phyloP scores from a whole-genome alignment of 92 coral and sea anemone species.

The Zoanthus solanderi region DNA sequence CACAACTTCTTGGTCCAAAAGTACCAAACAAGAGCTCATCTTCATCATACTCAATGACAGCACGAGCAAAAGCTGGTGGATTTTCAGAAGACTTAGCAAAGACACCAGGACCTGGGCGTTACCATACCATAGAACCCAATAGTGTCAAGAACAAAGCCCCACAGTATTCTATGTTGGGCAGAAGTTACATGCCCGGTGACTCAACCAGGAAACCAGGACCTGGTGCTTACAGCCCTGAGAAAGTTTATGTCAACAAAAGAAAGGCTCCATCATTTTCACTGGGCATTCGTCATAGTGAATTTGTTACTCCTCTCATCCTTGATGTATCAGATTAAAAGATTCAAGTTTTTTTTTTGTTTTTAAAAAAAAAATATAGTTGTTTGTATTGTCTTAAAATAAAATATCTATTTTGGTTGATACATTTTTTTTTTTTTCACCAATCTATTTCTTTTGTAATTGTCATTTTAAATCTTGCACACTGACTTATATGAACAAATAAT shows the following conservation, averaged over 20 bases:
- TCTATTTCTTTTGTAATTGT: too few species aligned
- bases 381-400: background rate
- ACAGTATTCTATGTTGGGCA: slow-evolving; percentile 79
- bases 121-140: slow-evolving; percentile 73
- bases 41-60: slow-evolving; percentile 96
- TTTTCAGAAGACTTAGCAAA: slow-evolving; percentile 97
- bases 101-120: slow-evolving; percentile 96
- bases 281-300: slow-evolving; percentile 98
- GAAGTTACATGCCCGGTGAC: slow-evolving; percentile 98
- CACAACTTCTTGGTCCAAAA: slow-evolving; percentile 78
- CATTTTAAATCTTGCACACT: too few species aligned
- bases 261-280: slow-evolving; percentile 83
- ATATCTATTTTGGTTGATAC: slow-evolving; percentile 4
- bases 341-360: background rate
- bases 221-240: slow-evolving; percentile 99
- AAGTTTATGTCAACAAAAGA: slow-evolving; percentile 80
- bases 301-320: slow-evolving; percentile 89
- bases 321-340: slow-evolving; percentile 80
- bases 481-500: too few species aligned
- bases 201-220: slow-evolving; percentile 97
- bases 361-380: slow-evolving; percentile 20
- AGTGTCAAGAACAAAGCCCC: slow-evolving; percentile 77
- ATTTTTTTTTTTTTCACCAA: background rate
- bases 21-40: slow-evolving; percentile 90
- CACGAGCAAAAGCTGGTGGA: slow-evolving; percentile 92